A percentile compares a stretch with the other conserved stretches of the same genome.
Evolutionary conservation across 2,113 vertebrate species (phyloP).

Genomic region (Cathartes aura): DNA sequence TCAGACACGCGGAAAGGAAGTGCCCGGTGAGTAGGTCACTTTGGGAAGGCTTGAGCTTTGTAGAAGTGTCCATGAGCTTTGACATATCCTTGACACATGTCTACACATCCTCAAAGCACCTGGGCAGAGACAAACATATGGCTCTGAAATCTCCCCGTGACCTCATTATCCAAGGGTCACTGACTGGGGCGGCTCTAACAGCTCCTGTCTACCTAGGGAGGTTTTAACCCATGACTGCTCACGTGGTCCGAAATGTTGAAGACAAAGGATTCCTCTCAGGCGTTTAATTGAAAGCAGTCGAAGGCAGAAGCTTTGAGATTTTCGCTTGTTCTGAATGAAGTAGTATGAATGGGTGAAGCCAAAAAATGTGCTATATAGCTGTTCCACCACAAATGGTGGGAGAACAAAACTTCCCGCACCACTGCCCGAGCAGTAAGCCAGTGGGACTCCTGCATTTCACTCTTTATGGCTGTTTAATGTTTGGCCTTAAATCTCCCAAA

Average conservation of each 20-base stretch:
- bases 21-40: fast-evolving
- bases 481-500: not conserved
- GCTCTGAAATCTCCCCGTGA: slow-evolving; percentile 22
- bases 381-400: not conserved
- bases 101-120: slow-evolving; percentile 64
- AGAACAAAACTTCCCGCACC: not conserved
- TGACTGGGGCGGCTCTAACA: not conserved
- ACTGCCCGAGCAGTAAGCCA: not conserved
- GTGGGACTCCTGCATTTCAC: not conserved
- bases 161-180: slow-evolving; percentile 50
- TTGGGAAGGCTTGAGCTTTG: not conserved
- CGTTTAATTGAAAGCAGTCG: slow-evolving; percentile 41
- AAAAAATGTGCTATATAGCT: not conserved
- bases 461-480: not conserved
- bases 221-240: slow-evolving; percentile 56
- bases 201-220: not conserved
- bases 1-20: not conserved
- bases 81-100: slow-evolving; percentile 57
- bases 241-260: not conserved
- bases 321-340: not conserved
- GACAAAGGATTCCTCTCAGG: slow-evolving; percentile 47
- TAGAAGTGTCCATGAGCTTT: slow-evolving; percentile 31
- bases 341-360: not conserved
- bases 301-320: not conserved
- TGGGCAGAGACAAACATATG: slow-evolving; percentile 34